A percentile compares a stretch with the other conserved stretches of the same genome.
Conservation (phyloP, 2,797 vertebrate species). For the Eremophila alpestris region DNA sequence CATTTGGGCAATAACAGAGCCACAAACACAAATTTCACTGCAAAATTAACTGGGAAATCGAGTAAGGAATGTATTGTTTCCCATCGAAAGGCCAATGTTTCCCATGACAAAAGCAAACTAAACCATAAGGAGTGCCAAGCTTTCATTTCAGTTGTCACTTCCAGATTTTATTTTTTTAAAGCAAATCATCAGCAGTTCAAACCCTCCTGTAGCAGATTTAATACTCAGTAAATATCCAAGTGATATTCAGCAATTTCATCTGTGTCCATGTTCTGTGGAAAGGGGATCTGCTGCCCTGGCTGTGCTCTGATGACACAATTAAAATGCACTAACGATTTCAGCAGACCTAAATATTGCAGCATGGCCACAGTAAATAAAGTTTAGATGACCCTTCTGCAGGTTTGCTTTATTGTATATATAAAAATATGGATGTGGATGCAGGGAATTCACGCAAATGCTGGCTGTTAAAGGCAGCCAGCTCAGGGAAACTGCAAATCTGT, state of each 20-base stretch:
- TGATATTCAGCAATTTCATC: background rate
- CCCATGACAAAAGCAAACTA: background rate
- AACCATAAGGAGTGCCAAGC: background rate
- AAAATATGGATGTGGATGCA: background rate
- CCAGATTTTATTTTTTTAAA: background rate
- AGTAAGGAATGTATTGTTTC: background rate
- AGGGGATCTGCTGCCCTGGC: background rate
- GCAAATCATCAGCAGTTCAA: background rate
- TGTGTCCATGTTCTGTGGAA: background rate
- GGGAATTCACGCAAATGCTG: background rate
- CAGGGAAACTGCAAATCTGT: background rate
- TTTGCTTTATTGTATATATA: background rate
- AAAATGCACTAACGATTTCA: background rate
- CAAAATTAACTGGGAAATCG: background rate
- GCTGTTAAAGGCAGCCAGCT: background rate
- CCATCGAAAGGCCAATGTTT: background rate
- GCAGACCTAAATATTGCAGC: background rate
- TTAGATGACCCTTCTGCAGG: background rate
- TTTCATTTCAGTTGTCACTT: background rate
- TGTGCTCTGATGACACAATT: background rate
- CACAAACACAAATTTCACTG: background rate
- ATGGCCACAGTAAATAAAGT: constrained; percentile 23
- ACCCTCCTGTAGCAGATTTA: background rate
- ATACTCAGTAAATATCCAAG: background rate
- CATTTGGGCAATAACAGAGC: background rate